Percentiles rank a stretch among this genome's conserved stretches.
These are phyloP conservation scores for Xanthostigma xanthostigma DNA, from an alignment of 2,888 invertebrate species.

Conservation along the genomic window DNA sequence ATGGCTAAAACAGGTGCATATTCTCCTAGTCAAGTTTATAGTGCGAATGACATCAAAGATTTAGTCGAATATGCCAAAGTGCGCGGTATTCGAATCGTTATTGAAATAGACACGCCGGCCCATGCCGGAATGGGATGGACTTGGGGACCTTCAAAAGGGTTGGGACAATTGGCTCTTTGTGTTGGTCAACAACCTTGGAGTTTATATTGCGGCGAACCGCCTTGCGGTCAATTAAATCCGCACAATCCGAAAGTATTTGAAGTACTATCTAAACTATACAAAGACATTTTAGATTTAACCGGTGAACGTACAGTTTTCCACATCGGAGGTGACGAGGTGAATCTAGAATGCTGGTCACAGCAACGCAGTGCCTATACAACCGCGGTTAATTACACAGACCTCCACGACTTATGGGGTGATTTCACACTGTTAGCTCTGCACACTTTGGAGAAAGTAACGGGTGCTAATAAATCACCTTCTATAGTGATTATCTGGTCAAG, in stretches of 20 bases:
- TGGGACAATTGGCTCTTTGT: slow-evolving; percentile 67
- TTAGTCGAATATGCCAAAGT: slow-evolving; percentile 61
- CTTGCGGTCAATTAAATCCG: slow-evolving; percentile 75
- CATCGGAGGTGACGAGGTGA: slow-evolving; percentile 72
- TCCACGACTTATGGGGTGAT: slow-evolving; percentile 64
- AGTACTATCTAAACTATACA: slow-evolving; percentile 56
- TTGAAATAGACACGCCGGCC: slow-evolving; percentile 85
- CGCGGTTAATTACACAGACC: slow-evolving; percentile 51
- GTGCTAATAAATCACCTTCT: slow-evolving; percentile 35
- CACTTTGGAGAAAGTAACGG: slow-evolving; percentile 45
- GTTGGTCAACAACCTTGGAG: slow-evolving; percentile 70
- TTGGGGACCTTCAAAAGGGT: slow-evolving; percentile 60
- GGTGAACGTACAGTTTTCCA: slow-evolving; percentile 68
- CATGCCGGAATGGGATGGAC: slow-evolving; percentile 80
- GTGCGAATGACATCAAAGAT: slow-evolving; percentile 50
- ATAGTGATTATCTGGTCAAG: slow-evolving; percentile 61
- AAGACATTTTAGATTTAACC: slow-evolving; percentile 57
- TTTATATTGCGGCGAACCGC: slow-evolving; percentile 69
- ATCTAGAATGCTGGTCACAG: slow-evolving; percentile 62
- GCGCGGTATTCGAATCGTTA: slow-evolving; percentile 72
- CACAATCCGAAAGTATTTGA: slow-evolving; percentile 63
- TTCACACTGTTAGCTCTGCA: slow-evolving; percentile 52
- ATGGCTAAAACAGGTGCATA: slow-evolving; percentile 75
- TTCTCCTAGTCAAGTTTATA: slow-evolving; percentile 52
- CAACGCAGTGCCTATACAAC: slow-evolving; percentile 23